phyloP scores from a whole-genome alignment of 2,888 invertebrate species.

The Zonitis immaculata region DNA sequence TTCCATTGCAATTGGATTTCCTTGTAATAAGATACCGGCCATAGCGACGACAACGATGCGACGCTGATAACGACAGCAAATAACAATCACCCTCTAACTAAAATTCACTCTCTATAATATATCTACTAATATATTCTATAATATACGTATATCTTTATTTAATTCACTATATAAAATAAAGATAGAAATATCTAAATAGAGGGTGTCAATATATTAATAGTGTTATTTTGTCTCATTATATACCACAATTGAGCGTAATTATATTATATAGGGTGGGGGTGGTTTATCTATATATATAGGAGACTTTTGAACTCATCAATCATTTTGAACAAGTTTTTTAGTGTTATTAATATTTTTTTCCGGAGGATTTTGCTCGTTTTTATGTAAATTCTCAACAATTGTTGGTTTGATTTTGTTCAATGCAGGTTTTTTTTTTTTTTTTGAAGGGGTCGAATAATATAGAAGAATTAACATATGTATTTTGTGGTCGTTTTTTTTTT shows the following conservation, averaged over 20 bases:
- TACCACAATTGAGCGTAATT: slow-evolving; percentile 11
- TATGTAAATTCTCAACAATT: too few species aligned
- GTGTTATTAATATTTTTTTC: too few species aligned
- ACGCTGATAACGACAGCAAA: neutral
- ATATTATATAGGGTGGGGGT: neutral
- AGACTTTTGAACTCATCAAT: neutral
- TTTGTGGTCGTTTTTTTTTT: neutral
- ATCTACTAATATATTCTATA: too few species aligned
- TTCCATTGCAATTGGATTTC: slow-evolving; percentile 44
- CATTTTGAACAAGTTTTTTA: too few species aligned
- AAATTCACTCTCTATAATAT: too few species aligned
- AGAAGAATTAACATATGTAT: neutral
- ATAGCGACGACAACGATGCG: slow-evolving; percentile 22
- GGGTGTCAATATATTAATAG: slow-evolving; percentile 10
- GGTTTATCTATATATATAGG: neutral
- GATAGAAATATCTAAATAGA: too few species aligned
- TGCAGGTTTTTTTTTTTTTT: too few species aligned
- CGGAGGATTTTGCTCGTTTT: too few species aligned
- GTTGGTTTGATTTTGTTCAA: too few species aligned
- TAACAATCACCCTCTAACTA: too few species aligned
- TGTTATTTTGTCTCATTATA: slow-evolving; percentile 9
- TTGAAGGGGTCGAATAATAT: neutral
- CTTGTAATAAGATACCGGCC: slow-evolving; percentile 35
- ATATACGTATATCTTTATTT: too few species aligned
- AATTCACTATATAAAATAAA: too few species aligned